Evolutionary conservation across 2,113 vertebrate genomes (phyloP).

Genomic region (Puffinus mauretanicus): DNA sequence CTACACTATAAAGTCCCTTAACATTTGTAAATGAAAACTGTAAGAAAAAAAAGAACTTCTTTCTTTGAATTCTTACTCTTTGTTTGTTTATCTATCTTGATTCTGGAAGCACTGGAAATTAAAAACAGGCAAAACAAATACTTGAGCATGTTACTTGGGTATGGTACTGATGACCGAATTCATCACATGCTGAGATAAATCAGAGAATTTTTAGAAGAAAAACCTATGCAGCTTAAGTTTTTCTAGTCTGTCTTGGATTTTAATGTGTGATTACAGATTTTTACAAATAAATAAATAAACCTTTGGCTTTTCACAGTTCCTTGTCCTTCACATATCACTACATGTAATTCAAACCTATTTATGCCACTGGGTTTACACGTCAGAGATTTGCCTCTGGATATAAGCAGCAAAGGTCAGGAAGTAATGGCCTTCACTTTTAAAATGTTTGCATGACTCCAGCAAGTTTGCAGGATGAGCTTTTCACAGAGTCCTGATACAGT

Average conservation of each 20-base stretch:
- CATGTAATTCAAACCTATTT: conserved; percentile 39
- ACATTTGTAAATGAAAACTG: background rate
- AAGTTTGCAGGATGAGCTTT: background rate
- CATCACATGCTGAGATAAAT: background rate
- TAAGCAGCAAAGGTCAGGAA: conserved; percentile 54
- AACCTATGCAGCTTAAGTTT: background rate
- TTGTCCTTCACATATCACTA: conserved; percentile 41
- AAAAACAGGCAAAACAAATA: background rate
- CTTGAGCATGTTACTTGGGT: background rate
- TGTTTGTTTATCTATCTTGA: background rate
- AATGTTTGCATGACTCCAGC: background rate
- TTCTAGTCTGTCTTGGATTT: background rate
- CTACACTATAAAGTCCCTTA: background rate
- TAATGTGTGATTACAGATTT: background rate
- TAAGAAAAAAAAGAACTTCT: background rate
- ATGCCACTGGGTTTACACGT: background rate
- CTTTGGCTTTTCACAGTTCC: conserved; percentile 50
- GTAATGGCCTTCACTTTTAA: conserved; percentile 7
- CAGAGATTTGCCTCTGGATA: conserved; percentile 27
- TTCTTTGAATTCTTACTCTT: background rate
- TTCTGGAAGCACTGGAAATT: background rate
- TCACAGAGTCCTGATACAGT: background rate
- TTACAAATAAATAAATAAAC: conserved; percentile 12
- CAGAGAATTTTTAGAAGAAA: background rate
- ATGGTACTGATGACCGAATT: background rate